Evolutionary conservation across 2,113 vertebrate species (phyloP).

Genomic region (Python bivittatus): DNA sequence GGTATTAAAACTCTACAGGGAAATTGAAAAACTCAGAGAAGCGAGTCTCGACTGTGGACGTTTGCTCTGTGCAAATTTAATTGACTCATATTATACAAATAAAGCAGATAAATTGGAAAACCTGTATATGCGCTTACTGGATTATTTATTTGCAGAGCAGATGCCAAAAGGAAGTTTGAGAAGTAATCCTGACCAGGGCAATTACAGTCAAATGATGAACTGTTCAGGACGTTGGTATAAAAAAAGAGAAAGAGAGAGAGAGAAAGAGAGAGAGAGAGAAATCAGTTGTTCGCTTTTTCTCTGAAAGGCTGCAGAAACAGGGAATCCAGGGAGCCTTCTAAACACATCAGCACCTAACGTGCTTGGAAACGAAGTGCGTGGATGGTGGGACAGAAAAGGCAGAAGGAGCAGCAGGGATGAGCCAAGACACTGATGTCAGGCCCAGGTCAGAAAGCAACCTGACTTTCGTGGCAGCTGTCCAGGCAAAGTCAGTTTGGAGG

Average conservation of each 20-base stretch:
- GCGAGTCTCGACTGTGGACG: slow-evolving; percentile 57
- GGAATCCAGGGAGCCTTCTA: accelerated
- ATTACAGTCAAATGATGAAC: slow-evolving; percentile 27
- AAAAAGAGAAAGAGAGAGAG: background rate
- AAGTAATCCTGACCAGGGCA: slow-evolving; percentile 29
- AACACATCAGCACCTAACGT: background rate
- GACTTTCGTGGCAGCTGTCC: background rate
- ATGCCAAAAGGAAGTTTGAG: slow-evolving; percentile 34
- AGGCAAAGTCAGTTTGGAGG: slow-evolving; percentile 24
- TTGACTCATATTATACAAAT: slow-evolving; percentile 68
- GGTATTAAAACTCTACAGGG: slow-evolving; percentile 65
- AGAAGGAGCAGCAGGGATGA: background rate
- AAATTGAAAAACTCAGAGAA: slow-evolving; percentile 66
- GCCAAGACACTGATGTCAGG: background rate
- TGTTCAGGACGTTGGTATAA: background rate
- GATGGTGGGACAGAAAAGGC: background rate
- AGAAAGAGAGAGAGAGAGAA: background rate
- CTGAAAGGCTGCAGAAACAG: slow-evolving; percentile 1
- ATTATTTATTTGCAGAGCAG: slow-evolving; percentile 43
- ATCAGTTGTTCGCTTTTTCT: background rate
- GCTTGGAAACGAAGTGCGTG: background rate
- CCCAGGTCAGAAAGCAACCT: background rate
- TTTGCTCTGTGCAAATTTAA: slow-evolving; percentile 62
- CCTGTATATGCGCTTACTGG: slow-evolving; percentile 43
- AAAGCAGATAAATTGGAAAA: slow-evolving; percentile 60